These are phyloP conservation scores for Trigoniulus corallinus DNA, from an alignment of 1,140 invertebrate species.

Conservation along the genomic window DNA sequence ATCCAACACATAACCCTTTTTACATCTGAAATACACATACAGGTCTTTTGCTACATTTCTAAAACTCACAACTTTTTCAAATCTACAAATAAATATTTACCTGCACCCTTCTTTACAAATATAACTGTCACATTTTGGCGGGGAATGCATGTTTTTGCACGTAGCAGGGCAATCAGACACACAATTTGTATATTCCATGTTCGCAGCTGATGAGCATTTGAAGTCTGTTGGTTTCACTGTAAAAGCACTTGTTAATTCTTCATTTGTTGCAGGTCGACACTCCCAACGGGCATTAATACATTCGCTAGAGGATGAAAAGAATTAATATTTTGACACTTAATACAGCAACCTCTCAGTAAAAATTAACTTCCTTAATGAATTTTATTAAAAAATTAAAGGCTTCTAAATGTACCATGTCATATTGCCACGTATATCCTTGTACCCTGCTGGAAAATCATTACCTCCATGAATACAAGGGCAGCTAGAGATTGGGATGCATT, in stretches of 20 bases:
- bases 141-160: constrained; percentile 63
- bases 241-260: constrained; percentile 40
- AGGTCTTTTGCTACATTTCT: neutral
- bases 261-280: constrained; percentile 41
- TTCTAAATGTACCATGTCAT: constrained; percentile 44
- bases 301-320: constrained; percentile 32
- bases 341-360: too few relatives aligned
- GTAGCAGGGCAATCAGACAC: constrained; percentile 51
- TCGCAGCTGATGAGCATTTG: constrained; percentile 39
- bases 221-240: constrained; percentile 7
- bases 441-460: constrained; percentile 50
- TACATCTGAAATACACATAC: constrained; percentile 30
- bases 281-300: constrained; percentile 56
- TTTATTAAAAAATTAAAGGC: too few relatives aligned
- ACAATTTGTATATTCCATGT: constrained; percentile 54
- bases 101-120: constrained; percentile 58
- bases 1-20: constrained; percentile 54
- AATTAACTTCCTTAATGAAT: too few relatives aligned
- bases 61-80: neutral
- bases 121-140: constrained; percentile 25
- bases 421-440: constrained; percentile 36
- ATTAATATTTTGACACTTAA: too few relatives aligned
- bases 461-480: constrained; percentile 60
- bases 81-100: constrained; percentile 10
- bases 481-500: constrained; percentile 53